Percentiles rank a stretch among this genome's conserved stretches.
Evolutionary conservation across 1,140 invertebrate genomes (phyloP).

Genomic region (Homalodisca vitripennis): DNA sequence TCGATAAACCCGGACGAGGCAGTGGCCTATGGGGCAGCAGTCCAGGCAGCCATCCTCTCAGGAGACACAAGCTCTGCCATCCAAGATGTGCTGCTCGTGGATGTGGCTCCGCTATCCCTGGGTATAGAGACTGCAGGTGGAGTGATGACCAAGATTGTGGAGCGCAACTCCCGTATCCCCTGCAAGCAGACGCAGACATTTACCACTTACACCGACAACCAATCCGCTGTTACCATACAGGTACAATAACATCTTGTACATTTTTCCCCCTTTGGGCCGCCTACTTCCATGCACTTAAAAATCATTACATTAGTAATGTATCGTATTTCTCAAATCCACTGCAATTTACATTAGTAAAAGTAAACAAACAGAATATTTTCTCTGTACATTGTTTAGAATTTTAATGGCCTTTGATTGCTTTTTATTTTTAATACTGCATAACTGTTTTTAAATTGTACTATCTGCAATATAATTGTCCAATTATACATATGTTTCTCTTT

Average conservation of each 20-base stretch:
- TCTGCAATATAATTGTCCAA: too few species aligned
- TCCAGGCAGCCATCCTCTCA: slow-evolving; percentile 73
- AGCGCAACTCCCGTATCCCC: slow-evolving; percentile 61
- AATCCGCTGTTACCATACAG: slow-evolving; percentile 64
- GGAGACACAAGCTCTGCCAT: slow-evolving; percentile 58
- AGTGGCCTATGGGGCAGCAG: slow-evolving; percentile 68
- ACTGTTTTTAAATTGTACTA: too few species aligned
- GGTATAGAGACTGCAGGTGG: slow-evolving; percentile 48
- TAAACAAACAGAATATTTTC: too few species aligned
- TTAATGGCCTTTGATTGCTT: too few species aligned
- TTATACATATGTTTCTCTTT: too few species aligned
- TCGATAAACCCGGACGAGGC: slow-evolving; percentile 81
- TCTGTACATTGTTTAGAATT: too few species aligned
- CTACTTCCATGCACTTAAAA: too few species aligned
- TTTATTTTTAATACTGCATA: too few species aligned
- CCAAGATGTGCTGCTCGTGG: slow-evolving; percentile 55
- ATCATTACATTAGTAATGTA: too few species aligned
- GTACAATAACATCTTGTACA: slow-evolving; percentile 53
- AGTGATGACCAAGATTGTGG: slow-evolving; percentile 62
- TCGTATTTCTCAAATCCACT: too few species aligned
- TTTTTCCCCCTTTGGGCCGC: too few species aligned
- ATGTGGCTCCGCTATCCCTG: slow-evolving; percentile 53
- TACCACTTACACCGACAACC: slow-evolving; percentile 67
- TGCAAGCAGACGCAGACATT: slow-evolving; percentile 63
- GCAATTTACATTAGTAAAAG: too few species aligned